Evolutionary conservation across 2,797 vertebrate genomes (phyloP).

Genomic region (Coracias cyanogaster): DNA sequence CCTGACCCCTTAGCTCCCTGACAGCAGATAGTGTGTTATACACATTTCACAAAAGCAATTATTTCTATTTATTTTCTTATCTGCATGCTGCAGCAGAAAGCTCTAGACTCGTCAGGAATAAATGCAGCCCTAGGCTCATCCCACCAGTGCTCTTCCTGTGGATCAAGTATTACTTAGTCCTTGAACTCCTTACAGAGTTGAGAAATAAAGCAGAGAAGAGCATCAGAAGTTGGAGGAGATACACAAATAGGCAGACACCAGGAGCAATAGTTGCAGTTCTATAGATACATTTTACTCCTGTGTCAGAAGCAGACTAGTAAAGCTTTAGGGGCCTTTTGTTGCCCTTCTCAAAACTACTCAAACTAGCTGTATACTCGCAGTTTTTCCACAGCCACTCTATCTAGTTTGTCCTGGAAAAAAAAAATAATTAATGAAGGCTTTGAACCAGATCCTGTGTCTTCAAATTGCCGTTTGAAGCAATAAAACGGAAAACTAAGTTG

Average conservation of each 20-base stretch:
- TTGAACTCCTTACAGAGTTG: background rate
- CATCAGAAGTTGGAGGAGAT: background rate
- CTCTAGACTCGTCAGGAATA: background rate
- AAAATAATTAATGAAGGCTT: background rate
- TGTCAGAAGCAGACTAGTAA: background rate
- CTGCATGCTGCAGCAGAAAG: background rate
- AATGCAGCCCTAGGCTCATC: background rate
- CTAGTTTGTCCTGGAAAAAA: background rate
- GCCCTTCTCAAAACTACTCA: background rate
- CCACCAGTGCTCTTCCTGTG: background rate
- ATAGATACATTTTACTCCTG: background rate
- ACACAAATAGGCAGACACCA: background rate
- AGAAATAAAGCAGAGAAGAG: background rate
- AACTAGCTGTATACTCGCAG: background rate
- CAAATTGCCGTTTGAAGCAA: background rate
- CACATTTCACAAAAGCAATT: background rate
- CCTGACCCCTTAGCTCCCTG: background rate
- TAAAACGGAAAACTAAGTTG: background rate
- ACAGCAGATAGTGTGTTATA: background rate
- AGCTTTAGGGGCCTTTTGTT: background rate
- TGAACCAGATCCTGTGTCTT: background rate
- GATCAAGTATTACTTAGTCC: background rate
- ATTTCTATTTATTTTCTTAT: background rate
- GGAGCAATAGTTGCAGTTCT: background rate
- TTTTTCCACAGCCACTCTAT: background rate